Conservation (phyloP, 2,113 vertebrate genomes). For the Spilogale gracilis region DNA sequence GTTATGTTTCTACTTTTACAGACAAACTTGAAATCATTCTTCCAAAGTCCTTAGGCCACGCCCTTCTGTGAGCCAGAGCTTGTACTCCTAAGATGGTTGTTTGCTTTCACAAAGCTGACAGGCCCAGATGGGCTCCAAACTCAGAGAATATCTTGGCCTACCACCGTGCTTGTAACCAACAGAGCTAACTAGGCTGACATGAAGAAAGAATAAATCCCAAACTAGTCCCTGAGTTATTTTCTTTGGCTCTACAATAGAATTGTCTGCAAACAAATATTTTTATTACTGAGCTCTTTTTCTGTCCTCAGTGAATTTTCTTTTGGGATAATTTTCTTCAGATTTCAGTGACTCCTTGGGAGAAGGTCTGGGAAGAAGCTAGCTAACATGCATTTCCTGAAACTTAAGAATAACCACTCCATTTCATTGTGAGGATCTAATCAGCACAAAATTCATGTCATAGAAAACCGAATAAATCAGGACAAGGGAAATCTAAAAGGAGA, state of each 20-base stretch:
- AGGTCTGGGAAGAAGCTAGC: background rate
- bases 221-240: conserved; percentile 5
- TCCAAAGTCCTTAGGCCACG: background rate
- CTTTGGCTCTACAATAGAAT: conserved; percentile 21
- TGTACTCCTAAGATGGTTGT: background rate
- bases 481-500: conserved; percentile 23
- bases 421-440: conserved; percentile 10
- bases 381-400: background rate
- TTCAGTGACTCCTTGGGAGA: background rate
- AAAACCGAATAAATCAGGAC: background rate
- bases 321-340: conserved; percentile 46
- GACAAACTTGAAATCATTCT: background rate
- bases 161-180: background rate
- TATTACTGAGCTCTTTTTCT: conserved; percentile 46
- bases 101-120: background rate
- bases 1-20: background rate
- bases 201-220: conserved; percentile 20
- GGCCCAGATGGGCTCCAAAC: background rate
- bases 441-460: background rate
- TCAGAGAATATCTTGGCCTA: background rate
- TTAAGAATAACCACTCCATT: conserved; percentile 21
- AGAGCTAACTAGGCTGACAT: background rate
- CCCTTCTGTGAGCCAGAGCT: background rate
- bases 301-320: conserved; percentile 38
- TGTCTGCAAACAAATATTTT: conserved; percentile 31